phyloP scores from a whole-genome alignment of 2,888 invertebrate species.

The Aphodius sticticus region DNA sequence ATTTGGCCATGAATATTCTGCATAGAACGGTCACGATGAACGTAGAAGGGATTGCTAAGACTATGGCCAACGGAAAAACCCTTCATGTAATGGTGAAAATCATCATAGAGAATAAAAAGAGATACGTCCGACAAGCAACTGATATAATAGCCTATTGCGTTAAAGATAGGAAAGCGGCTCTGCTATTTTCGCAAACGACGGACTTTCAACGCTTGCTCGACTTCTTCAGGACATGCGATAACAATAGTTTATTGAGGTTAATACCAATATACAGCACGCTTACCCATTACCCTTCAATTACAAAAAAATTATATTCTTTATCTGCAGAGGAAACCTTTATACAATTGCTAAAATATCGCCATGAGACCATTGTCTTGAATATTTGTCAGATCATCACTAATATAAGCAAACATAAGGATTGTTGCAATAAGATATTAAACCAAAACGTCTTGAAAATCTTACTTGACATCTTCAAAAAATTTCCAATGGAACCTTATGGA shows the following conservation, averaged over 20 bases:
- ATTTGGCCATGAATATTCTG: constrained; percentile 24
- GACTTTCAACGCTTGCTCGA: constrained; percentile 20
- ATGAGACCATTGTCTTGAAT: constrained; percentile 17
- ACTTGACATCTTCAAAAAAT: constrained; percentile 12
- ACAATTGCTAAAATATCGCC: constrained; percentile 23
- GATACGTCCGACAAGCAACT: constrained; percentile 17
- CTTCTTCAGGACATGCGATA: constrained; percentile 24
- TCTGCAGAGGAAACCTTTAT: constrained; percentile 26
- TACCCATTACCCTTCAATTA: constrained; percentile 15
- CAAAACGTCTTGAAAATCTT: constrained; percentile 4
- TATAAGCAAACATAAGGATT: constrained; percentile 26
- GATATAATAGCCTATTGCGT: constrained; percentile 28
- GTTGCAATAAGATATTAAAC: constrained; percentile 20
- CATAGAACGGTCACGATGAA: constrained; percentile 22
- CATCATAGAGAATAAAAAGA: constrained; percentile 13
- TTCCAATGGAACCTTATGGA: constrained; percentile 5
- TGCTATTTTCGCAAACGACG: constrained; percentile 4
- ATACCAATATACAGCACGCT: constrained; percentile 25
- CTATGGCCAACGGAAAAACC: constrained; percentile 9
- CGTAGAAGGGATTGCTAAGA: constrained; percentile 8
- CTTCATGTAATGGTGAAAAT: constrained; percentile 16
- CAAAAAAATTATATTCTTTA: constrained; percentile 20
- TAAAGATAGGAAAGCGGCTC: constrained; percentile 15
- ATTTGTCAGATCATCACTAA: constrained; percentile 28
- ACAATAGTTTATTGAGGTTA: constrained; percentile 19